phyloP scores from a whole-genome alignment of 2,113 vertebrate species.

The Plectropomus leopardus region DNA sequence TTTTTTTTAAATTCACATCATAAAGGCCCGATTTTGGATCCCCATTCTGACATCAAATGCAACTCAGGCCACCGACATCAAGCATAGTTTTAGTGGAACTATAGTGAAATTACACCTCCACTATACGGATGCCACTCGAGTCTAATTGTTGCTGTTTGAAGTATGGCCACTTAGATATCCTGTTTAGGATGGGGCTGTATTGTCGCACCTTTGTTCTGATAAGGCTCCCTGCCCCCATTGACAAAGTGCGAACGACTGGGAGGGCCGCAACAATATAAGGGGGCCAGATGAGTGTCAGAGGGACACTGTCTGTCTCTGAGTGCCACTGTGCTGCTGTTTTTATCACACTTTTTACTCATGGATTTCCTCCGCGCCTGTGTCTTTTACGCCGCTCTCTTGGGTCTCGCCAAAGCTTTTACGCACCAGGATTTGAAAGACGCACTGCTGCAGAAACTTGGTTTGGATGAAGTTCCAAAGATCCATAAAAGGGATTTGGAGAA shows the following conservation, averaged over 20 bases:
- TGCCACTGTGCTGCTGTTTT: constrained; percentile 40
- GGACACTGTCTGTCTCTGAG: constrained; percentile 49
- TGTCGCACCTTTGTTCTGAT: constrained; percentile 84
- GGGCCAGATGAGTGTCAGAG: constrained; percentile 56
- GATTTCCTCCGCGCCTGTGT: constrained; percentile 74
- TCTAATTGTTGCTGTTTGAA: constrained; percentile 78
- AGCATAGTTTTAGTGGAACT: constrained; percentile 37
- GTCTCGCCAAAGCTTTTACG: constrained; percentile 76
- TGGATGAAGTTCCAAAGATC: constrained; percentile 88
- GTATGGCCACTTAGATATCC: constrained; percentile 78
- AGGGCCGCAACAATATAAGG: constrained; percentile 82
- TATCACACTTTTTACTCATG: constrained; percentile 68
- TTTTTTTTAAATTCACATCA: background rate
- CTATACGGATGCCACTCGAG: constrained; percentile 58
- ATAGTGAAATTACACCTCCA: constrained; percentile 52
- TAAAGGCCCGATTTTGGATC: background rate
- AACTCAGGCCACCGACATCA: constrained; percentile 26
- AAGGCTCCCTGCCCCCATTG: constrained; percentile 83
- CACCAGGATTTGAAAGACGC: constrained; percentile 87
- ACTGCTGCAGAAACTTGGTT: constrained; percentile 88
- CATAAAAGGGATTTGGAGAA: constrained; percentile 88
- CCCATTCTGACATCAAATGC: constrained; percentile 43
- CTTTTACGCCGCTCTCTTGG: constrained; percentile 74
- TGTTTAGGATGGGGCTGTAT: constrained; percentile 83
- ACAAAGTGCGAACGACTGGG: constrained; percentile 88